Evolutionary conservation across 2,113 vertebrate genomes (phyloP), one percentile per base, ranked within the genome.

Genomic region (Pelobates fuscus): DNA sequence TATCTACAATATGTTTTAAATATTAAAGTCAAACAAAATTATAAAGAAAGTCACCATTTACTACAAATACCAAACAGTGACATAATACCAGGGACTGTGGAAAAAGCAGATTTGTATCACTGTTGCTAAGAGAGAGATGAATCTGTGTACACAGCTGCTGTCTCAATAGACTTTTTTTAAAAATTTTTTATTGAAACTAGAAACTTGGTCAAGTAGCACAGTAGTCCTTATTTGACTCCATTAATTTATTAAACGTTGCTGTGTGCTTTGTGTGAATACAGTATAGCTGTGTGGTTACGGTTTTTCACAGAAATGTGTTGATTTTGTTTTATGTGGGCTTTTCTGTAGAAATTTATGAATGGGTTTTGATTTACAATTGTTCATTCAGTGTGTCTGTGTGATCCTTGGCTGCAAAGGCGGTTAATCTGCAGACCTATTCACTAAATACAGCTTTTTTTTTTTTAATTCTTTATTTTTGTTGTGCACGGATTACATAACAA

Each of bases 121-220:
- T 57, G 62, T 75, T 58, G 62, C 71, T 75, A 27, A n/a, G 32
- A 59, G 63, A 66, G 29, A 26, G 24, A 62, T 24, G 46, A 41
- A 25, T 55, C 21, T 57, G 30, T 65, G 18, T 21, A 60, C 72
- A 59, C 72, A 76, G 72, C 72, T 76, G 72, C 32, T 26, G 21
- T 11, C 32, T 67, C 52, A 49, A 76, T 76, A 67, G 59, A 59
- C 30, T 23, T 18, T 20, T 8, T 29, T 29, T 23, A 24, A 52
- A 63, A 23, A 3, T 29, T 21, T 17, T 32, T 63, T 63, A 72
- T 72, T 72, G 60, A 46, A 15, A 67, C 21, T 20, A 67, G 63
- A 59, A 75, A 75, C 71, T 58, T n/a, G 71, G 67, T 66, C 49
- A 67, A 57, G 49, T 37, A 30, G 23, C 18, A 15, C 49, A 37